Conservation (phyloP, 2,113 vertebrate species). For the Cheilinus undulatus region DNA sequence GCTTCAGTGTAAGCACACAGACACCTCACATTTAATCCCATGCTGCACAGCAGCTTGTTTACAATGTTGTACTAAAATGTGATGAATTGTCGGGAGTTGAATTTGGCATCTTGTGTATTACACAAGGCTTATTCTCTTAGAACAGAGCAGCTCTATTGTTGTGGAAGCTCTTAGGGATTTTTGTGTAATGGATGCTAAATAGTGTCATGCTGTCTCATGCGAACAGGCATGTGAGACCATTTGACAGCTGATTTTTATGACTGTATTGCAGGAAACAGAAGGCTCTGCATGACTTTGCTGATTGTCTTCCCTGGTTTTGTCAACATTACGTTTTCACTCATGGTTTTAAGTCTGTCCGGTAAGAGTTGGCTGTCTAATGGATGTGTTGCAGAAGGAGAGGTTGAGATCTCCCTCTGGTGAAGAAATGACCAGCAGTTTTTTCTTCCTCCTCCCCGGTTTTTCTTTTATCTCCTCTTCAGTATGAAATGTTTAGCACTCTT, state of each 20-base stretch:
- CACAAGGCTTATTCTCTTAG: conserved; percentile 17
- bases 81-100: conserved; percentile 2
- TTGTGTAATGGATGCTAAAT: conserved; percentile 41
- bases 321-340: background rate
- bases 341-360: background rate
- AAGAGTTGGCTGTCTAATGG: background rate
- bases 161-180: conserved; percentile 18
- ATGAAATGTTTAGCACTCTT: conserved; percentile 41
- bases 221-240: conserved; percentile 12
- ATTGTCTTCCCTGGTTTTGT: background rate
- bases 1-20: background rate
- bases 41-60: conserved; percentile 9
- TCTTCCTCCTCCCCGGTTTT: background rate
- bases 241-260: conserved; percentile 9
- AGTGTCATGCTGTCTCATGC: conserved; percentile 40
- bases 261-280: conserved; percentile 23
- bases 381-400: background rate
- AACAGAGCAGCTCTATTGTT: conserved; percentile 31
- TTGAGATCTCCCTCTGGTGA: background rate
- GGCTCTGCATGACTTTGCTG: conserved; percentile 12
- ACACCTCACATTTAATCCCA: conserved; percentile 4
- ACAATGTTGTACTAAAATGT: background rate
- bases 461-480: conserved; percentile 26
- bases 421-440: conserved; percentile 14
- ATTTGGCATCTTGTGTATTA: conserved; percentile 11